phyloP scores from a whole-genome alignment of 2,113 vertebrate species.

The Oxygymnocypris stewartii region DNA sequence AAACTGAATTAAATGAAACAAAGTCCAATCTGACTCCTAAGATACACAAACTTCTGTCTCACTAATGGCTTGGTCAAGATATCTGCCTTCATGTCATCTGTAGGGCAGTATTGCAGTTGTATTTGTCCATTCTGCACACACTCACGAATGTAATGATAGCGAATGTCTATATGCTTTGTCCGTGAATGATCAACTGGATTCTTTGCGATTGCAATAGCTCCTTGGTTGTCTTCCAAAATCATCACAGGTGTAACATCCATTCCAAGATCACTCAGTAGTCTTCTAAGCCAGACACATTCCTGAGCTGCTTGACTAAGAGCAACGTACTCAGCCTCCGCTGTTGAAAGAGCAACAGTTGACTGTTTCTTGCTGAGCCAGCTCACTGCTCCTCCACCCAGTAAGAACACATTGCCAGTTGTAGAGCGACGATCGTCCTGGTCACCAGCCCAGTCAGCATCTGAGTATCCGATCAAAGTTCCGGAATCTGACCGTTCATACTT shows the following conservation, averaged over 20 bases:
- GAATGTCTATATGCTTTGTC: conserved; percentile 37
- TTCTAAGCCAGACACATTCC: background rate
- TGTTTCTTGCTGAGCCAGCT: too few relatives aligned
- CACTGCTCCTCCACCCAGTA: too few relatives aligned
- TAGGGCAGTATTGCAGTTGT: too few relatives aligned
- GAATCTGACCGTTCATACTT: background rate
- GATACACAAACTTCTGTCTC: too few relatives aligned
- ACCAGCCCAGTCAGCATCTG: conserved; percentile 10
- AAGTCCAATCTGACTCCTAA: too few relatives aligned
- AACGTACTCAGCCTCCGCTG: background rate
- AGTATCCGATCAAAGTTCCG: background rate
- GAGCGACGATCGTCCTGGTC: conserved; percentile 2
- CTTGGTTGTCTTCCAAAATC: conserved; percentile 36
- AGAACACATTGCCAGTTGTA: background rate
- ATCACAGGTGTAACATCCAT: background rate
- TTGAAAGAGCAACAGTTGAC: too few relatives aligned
- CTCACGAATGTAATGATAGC: conserved; percentile 26
- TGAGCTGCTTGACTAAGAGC: conserved; percentile 13
- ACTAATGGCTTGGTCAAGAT: too few relatives aligned
- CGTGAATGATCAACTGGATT: conserved; percentile 28
- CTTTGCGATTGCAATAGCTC: conserved; percentile 32
- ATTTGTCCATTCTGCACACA: conserved; percentile 25
- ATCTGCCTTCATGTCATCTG: too few relatives aligned
- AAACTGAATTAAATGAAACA: too few relatives aligned
- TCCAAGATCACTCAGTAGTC: conserved; percentile 15